These are phyloP conservation scores for Hassar affinis DNA, from an alignment of 2,113 vertebrate species.

Conservation along the genomic window DNA sequence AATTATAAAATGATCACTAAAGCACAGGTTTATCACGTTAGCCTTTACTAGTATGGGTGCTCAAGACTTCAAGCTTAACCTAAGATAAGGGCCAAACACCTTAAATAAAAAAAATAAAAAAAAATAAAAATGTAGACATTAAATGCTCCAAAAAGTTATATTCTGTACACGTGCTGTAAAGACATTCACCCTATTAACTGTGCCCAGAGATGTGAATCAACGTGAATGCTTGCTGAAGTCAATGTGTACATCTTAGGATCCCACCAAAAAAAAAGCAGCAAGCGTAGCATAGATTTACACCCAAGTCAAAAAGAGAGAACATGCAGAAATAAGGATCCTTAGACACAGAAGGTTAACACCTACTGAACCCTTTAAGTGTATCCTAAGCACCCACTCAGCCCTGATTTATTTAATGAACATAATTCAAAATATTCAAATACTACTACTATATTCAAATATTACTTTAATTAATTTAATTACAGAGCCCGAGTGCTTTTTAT, in stretches of 20 bases:
- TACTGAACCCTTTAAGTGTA: not conserved
- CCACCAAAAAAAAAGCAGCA: not conserved
- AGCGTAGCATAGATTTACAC: not conserved
- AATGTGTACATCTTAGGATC: too few species aligned
- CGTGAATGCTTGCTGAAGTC: not conserved
- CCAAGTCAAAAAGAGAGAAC: not conserved
- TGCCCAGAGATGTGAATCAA: not conserved
- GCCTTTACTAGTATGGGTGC: not conserved
- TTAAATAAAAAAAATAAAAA: not conserved
- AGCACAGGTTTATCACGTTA: not conserved
- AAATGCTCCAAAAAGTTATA: not conserved
- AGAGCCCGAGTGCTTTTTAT: not conserved
- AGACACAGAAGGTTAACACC: not conserved
- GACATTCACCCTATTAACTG: not conserved
- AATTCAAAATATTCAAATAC: not conserved
- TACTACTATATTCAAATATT: not conserved
- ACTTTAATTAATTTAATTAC: not conserved
- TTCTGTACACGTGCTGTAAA: not conserved
- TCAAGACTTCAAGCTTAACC: not conserved
- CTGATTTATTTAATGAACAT: not conserved
- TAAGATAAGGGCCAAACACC: not conserved
- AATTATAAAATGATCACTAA: not conserved
- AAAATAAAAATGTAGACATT: not conserved
- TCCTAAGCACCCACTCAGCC: not conserved
- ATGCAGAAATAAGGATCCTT: not conserved